These are phyloP conservation scores for Phoeniculus purpureus DNA, from an alignment of 2,797 vertebrate genomes.

Conservation along the genomic window DNA sequence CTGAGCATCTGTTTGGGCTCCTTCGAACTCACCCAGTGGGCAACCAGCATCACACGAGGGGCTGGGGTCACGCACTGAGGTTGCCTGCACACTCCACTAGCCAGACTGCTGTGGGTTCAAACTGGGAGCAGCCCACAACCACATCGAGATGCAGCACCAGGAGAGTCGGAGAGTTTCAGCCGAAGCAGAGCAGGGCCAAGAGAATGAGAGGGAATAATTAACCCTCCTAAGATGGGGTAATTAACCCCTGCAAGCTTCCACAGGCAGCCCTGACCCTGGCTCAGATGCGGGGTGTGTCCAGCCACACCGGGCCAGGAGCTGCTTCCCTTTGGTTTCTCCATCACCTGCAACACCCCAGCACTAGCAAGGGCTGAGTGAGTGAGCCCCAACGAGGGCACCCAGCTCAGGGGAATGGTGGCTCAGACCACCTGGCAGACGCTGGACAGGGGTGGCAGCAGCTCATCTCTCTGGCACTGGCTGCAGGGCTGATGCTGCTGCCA, in stretches of 20 bases:
- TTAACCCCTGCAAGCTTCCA: neutral
- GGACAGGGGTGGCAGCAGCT: neutral
- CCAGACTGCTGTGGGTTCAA: neutral
- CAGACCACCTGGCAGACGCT: neutral
- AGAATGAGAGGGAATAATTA: neutral
- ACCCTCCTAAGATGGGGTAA: neutral
- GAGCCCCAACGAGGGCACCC: neutral
- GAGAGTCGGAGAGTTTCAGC: neutral
- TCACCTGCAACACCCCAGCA: rapidly evolving
- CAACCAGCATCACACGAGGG: neutral
- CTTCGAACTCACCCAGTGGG: neutral
- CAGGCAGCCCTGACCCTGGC: neutral
- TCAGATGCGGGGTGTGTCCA: neutral
- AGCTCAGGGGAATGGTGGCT: neutral
- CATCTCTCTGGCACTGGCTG: neutral
- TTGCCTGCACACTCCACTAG: rapidly evolving
- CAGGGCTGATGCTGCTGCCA: neutral
- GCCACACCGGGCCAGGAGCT: neutral
- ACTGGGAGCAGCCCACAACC: neutral
- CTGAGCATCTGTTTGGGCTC: neutral
- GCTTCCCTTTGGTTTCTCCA: neutral
- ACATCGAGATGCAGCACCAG: neutral
- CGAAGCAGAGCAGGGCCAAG: neutral
- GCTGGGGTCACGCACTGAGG: rapidly evolving
- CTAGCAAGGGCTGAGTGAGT: neutral